phyloP scores from a whole-genome alignment of 2,888 invertebrate species.

The Byasa hedistus region DNA sequence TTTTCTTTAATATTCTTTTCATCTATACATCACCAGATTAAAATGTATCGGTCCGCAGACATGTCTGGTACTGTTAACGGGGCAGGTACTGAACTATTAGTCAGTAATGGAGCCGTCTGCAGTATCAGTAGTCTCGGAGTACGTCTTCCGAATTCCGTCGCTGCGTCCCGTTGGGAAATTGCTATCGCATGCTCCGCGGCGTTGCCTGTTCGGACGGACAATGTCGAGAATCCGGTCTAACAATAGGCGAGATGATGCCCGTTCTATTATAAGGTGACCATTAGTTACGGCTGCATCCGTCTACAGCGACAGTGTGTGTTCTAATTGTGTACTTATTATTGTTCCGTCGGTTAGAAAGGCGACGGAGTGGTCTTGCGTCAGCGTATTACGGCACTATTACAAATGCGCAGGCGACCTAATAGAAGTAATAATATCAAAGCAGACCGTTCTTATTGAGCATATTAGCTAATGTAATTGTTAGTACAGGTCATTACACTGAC shows the following conservation, averaged over 20 bases:
- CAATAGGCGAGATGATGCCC: slow-evolving; percentile 20
- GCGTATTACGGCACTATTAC: background rate
- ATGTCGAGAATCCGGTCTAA: slow-evolving; percentile 39
- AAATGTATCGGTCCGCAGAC: background rate
- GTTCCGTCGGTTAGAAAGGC: background rate
- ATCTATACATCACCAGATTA: no score
- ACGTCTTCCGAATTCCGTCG: slow-evolving; percentile 54
- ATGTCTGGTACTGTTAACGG: slow-evolving; percentile 1
- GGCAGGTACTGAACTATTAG: slow-evolving; percentile 19
- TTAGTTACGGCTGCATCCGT: slow-evolving; percentile 7
- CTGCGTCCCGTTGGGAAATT: slow-evolving; percentile 54
- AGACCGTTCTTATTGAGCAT: no score
- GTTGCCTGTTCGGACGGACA: slow-evolving; percentile 36
- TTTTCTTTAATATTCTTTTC: no score
- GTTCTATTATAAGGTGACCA: slow-evolving; percentile 19
- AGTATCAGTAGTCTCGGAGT: slow-evolving; percentile 31
- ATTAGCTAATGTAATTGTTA: no score
- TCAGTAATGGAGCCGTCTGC: slow-evolving; percentile 19
- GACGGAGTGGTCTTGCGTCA: background rate
- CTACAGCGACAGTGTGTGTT: background rate
- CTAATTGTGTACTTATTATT: background rate
- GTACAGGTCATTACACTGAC: no score
- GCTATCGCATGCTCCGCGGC: slow-evolving; percentile 47
- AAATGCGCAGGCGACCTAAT: background rate
- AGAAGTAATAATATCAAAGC: background rate